Evolutionary conservation across 2,797 vertebrate species (phyloP), one percentile per base, ranked within the genome.

Genomic region (Microcaecilia unicolor): DNA sequence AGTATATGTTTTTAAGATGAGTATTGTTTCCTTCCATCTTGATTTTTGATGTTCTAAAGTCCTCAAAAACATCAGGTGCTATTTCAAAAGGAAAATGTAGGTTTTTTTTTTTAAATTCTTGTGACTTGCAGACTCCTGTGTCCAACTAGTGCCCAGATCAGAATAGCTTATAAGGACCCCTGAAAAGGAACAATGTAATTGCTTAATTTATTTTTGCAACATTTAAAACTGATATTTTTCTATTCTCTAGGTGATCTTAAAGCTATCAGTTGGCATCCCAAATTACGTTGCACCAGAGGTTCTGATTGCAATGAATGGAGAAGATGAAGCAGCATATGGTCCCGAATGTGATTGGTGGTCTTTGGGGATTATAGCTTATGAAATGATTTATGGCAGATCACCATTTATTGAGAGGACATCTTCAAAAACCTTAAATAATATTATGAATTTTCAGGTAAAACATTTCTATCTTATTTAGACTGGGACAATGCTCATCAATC

Each of bases 281-380:
- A 93, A 97, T 56, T 95, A 91, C 56, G 85, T 93, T 55, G 89
- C 94, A 12, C 96, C 96, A 1, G 94, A 99, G 70, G 76, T 95
- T 41, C 40, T 98, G 36, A 70, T 60, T 0, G 64, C 81, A 1
- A 36, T 88, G 61, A 87, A 64, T 1, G 85, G 84, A 5, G 84
- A 86, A 3, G 66, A 79, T 23, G 78, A 71, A 37, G 59, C 57
- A 34, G 58, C 62, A 21, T 91, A 89, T 0, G 85, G 93, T n/a
- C 58, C 70, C 0, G 90, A 93, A 23, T 97, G 92, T 37, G 95
- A 99, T 68, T 99, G 96, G 96, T 99, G 96, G 96, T 93, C 96
- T 1, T 69, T 99, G 1, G 96, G 95, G 2, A 77, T 97, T 36
- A 84, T 96, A 6, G 90, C 92, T 0, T 99, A 95, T 44, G 89